Percentiles rank a stretch among this genome's conserved stretches.
These are phyloP conservation scores for Crossaster papposus DNA, from an alignment of 53 echinoderm and acorn worm genomes.

Conservation along the genomic window DNA sequence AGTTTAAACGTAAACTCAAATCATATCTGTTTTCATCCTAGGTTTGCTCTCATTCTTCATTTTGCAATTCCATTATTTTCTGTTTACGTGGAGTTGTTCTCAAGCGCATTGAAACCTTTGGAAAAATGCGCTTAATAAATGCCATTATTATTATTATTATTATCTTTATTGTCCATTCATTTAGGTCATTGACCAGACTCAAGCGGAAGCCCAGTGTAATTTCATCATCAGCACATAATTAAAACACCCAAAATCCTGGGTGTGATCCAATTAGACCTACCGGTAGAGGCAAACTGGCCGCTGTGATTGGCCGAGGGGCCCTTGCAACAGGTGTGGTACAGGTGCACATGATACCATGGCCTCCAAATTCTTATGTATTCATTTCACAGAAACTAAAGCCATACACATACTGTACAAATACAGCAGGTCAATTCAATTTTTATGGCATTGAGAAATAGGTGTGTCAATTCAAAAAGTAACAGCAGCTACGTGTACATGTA, in stretches of 20 bases:
- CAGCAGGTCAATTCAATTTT: neutral
- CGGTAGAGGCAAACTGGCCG: neutral
- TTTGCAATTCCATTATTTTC: too few species aligned
- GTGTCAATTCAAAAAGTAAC: too few species aligned
- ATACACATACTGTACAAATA: neutral
- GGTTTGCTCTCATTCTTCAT: too few species aligned
- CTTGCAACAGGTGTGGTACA: conserved; percentile 31
- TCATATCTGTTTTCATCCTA: too few species aligned
- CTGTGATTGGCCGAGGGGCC: conserved; percentile 16
- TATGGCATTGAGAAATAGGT: neutral
- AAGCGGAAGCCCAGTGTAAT: conserved; percentile 2
- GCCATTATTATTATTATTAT: neutral
- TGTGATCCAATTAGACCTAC: conserved; percentile 7
- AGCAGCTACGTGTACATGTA: too few species aligned
- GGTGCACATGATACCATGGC: conserved; percentile 19
- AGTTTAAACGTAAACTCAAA: too few species aligned
- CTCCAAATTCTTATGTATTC: neutral
- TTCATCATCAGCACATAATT: neutral
- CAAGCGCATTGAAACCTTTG: too few species aligned
- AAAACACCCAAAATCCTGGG: neutral
- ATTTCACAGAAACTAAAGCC: neutral
- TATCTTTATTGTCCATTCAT: neutral
- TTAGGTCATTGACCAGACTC: neutral
- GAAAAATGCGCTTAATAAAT: neutral
- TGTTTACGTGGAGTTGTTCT: too few species aligned